phyloP scores from a whole-genome alignment of 2,113 vertebrate species.

The Entelurus aequoreus region DNA sequence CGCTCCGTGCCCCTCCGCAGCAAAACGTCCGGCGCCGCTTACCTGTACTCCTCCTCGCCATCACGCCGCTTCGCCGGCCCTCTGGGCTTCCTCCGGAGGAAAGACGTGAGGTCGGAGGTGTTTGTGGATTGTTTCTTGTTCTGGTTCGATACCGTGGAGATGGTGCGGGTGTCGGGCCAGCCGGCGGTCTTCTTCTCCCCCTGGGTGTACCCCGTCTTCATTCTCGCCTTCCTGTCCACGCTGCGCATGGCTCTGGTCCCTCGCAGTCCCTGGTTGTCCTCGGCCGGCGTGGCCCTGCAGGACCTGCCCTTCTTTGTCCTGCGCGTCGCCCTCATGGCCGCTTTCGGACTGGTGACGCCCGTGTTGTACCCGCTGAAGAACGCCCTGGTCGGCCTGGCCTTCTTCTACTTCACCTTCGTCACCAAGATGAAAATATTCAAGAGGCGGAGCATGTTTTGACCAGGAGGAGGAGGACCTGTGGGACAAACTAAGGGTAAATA shows the following conservation, averaged over 20 bases:
- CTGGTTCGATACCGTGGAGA: constrained; percentile 79
- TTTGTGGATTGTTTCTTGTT: constrained; percentile 69
- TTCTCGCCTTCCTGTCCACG: constrained; percentile 71
- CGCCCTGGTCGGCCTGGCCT: constrained; percentile 65
- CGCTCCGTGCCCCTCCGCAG: not conserved
- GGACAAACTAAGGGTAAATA: too few species aligned
- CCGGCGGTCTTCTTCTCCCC: constrained; percentile 53
- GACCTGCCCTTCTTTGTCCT: constrained; percentile 77
- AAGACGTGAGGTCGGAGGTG: constrained; percentile 63
- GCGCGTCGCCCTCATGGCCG: constrained; percentile 63
- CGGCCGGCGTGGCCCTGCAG: constrained; percentile 66
- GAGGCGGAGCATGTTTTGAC: constrained; percentile 65
- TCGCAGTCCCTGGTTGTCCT: constrained; percentile 57
- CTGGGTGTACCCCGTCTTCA: constrained; percentile 76
- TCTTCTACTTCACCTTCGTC: constrained; percentile 74
- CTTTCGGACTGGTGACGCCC: constrained; percentile 71
- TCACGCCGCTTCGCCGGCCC: constrained; percentile 28
- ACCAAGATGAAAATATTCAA: constrained; percentile 62
- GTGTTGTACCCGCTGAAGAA: constrained; percentile 76
- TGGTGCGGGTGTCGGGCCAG: constrained; percentile 70
- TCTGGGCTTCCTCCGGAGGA: constrained; percentile 48
- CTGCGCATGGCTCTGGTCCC: constrained; percentile 67
- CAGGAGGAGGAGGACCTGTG: not conserved
- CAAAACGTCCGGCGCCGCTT: constrained; percentile 20
- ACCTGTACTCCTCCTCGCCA: constrained; percentile 50